Evolutionary conservation across 2,113 vertebrate species (phyloP).

Genomic region (Lontra canadensis): DNA sequence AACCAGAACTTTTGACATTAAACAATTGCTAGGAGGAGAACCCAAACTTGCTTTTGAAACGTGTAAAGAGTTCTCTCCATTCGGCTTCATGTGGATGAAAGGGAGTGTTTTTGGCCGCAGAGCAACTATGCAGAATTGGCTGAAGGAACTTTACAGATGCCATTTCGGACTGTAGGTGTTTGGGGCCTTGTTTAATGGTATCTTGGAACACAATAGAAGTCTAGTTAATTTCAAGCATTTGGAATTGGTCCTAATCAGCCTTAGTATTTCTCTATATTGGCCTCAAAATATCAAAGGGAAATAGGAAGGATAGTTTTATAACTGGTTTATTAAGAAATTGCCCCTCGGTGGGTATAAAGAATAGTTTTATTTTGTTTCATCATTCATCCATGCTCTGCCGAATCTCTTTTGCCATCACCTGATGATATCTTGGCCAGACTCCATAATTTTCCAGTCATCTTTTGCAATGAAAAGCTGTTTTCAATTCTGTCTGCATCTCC

Average conservation of each 20-base stretch:
- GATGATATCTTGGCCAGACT: background rate
- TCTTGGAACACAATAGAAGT: constrained; percentile 15
- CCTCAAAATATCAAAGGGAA: constrained; percentile 26
- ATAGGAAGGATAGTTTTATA: background rate
- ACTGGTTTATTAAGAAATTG: background rate
- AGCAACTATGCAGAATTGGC: background rate
- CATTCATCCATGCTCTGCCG: background rate
- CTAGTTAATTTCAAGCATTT: constrained; percentile 38
- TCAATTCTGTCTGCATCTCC: background rate
- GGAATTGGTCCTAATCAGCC: background rate
- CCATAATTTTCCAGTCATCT: background rate
- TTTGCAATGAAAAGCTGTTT: background rate
- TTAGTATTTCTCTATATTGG: constrained; percentile 19
- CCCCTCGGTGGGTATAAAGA: background rate
- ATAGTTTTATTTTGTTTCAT: background rate
- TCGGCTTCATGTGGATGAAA: background rate
- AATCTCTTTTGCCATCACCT: background rate
- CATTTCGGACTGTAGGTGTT: background rate
- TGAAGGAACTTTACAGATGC: background rate
- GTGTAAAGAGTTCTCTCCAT: background rate
- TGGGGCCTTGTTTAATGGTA: background rate
- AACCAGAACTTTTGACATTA: background rate
- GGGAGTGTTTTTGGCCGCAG: constrained; percentile 32
- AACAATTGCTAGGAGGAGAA: constrained; percentile 30
- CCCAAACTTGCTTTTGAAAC: background rate